These are phyloP conservation scores for Vulpes ferrilata DNA, from an alignment of 2,113 vertebrate genomes.

Conservation along the genomic window DNA sequence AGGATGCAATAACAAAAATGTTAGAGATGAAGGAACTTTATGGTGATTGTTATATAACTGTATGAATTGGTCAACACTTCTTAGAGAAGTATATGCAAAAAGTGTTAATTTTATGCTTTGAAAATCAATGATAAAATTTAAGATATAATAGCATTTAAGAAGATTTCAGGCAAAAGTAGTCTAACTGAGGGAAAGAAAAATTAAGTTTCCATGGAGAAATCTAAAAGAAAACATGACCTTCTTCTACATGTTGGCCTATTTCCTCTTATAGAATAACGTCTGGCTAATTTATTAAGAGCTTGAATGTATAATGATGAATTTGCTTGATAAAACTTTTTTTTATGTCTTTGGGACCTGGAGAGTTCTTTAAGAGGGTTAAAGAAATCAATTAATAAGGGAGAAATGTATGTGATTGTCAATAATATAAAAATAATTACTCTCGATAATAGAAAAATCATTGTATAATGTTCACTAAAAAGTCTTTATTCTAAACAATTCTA, in stretches of 20 bases:
- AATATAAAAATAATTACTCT: not conserved
- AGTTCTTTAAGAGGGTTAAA: not conserved
- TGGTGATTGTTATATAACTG: not conserved
- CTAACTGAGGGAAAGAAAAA: not conserved
- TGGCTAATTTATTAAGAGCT: not conserved
- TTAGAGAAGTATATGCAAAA: not conserved
- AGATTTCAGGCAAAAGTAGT: not conserved
- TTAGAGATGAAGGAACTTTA: not conserved
- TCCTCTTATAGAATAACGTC: not conserved
- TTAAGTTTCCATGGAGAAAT: not conserved
- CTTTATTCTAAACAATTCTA: conserved; percentile 18
- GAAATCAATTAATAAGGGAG: not conserved
- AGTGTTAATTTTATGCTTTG: not conserved
- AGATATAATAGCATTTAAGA: not conserved
- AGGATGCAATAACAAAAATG: not conserved
- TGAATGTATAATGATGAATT: not conserved
- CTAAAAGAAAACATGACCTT: not conserved
- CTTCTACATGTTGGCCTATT: not conserved
- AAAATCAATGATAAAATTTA: not conserved
- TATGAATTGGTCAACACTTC: not conserved
- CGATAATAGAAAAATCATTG: not conserved
- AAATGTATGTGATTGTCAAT: not conserved
- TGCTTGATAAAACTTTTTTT: not conserved
- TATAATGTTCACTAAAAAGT: not conserved
- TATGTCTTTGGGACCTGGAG: not conserved